Evolutionary conservation across 2,888 invertebrate species (phyloP).

Genomic region (Idaea straminata): DNA sequence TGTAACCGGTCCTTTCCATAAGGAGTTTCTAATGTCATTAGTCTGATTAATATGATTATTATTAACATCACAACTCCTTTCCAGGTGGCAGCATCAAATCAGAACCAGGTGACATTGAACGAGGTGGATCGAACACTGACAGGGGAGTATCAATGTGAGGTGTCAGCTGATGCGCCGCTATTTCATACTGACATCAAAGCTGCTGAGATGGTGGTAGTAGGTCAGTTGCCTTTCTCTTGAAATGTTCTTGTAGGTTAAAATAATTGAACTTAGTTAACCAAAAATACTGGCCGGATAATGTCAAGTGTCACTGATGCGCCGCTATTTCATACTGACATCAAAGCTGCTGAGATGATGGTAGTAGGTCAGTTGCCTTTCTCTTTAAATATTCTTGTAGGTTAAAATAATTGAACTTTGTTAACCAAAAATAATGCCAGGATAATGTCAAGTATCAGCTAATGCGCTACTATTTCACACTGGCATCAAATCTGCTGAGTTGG

Average conservation of each 20-base stretch:
- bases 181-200: conserved; percentile 85
- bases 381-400: conserved; percentile 10
- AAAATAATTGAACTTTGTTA: not conserved
- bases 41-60: not conserved
- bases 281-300: no score
- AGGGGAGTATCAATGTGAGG: conserved; percentile 87
- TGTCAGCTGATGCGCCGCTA: conserved; percentile 84
- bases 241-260: conserved; percentile 17
- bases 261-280: not conserved
- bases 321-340: no score
- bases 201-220: conserved; percentile 84
- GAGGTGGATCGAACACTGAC: conserved; percentile 84
- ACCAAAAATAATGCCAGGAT: conserved; percentile 23
- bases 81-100: conserved; percentile 84
- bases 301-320: no score
- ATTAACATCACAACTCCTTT: not conserved
- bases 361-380: conserved; percentile 64
- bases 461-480: no score
- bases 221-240: no score
- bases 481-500: conserved; percentile 79
- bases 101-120: conserved; percentile 83
- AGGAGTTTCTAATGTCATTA: no score
- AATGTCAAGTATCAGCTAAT: no score
- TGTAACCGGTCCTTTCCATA: no score
- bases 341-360: conserved; percentile 82